phyloP scores from a whole-genome alignment of 2,888 invertebrate species.

The Neoitamus cyanurus region DNA sequence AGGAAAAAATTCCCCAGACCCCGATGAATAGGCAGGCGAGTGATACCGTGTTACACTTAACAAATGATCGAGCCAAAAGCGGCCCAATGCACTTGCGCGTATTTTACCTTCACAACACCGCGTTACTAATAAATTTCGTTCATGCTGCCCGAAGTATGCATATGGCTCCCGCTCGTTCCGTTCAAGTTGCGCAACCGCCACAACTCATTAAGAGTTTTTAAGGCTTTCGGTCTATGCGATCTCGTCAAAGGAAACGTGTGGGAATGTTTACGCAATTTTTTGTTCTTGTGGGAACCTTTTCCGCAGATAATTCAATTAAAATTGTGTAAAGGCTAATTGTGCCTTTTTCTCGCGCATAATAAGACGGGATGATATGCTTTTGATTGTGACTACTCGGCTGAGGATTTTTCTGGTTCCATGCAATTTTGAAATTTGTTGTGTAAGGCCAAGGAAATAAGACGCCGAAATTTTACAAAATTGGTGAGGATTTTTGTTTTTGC shows the following conservation, averaged over 20 bases:
- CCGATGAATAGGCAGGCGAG: not conserved
- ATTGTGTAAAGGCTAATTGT: not conserved
- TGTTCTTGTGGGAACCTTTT: conserved; percentile 38
- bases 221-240: not conserved
- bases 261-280: conserved; percentile 38
- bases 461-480: not conserved
- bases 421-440: not conserved
- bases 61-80: not conserved
- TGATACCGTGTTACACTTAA: not conserved
- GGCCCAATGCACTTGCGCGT: not conserved
- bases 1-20: not conserved
- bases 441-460: not conserved
- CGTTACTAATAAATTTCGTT: not conserved
- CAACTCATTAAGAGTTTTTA: conserved; percentile 29
- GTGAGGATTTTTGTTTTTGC: not conserved
- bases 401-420: not conserved
- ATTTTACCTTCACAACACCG: not conserved
- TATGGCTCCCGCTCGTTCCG: not conserved
- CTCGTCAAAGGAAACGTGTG: conserved; percentile 27
- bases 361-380: conserved; percentile 4
- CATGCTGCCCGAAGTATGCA: not conserved
- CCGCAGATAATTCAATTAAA: conserved; percentile 32
- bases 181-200: not conserved
- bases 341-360: not conserved
- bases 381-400: not conserved